Evolutionary conservation across 2,888 invertebrate species (phyloP).

Genomic region (Mimachlamys varia): DNA sequence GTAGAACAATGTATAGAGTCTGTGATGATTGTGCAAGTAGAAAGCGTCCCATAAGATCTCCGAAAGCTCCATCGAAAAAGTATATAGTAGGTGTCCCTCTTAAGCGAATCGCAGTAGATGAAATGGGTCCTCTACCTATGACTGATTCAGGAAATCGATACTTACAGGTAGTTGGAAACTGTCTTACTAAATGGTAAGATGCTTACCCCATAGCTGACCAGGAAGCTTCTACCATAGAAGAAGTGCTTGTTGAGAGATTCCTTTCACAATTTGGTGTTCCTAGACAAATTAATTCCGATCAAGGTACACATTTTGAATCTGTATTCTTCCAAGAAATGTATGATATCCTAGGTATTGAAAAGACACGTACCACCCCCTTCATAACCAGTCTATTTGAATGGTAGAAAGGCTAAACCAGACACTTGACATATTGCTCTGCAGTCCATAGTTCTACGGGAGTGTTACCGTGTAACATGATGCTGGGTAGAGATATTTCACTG

Average conservation of each 20-base stretch:
- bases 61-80: conserved; percentile 4
- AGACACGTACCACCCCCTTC: no score
- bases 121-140: no score
- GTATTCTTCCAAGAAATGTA: conserved; percentile 27
- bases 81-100: conserved; percentile 17
- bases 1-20: background rate
- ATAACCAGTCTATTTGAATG: no score
- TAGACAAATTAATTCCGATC: conserved; percentile 12
- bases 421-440: no score
- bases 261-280: background rate
- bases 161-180: background rate
- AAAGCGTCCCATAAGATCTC: background rate
- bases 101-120: conserved; percentile 12
- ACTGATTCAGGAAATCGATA: no score
- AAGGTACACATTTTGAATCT: conserved; percentile 29
- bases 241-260: background rate
- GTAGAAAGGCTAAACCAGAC: no score
- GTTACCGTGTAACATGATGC: no score
- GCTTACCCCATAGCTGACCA: conserved; percentile 28
- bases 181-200: conserved; percentile 28
- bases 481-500: no score
- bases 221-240: no score
- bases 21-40: background rate
- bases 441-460: no score
- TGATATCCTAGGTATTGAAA: no score